A percentile compares a stretch with the other conserved stretches of the same genome.
phyloP scores from a whole-genome alignment of 2,113 vertebrate species.

The Piaya cayana region DNA sequence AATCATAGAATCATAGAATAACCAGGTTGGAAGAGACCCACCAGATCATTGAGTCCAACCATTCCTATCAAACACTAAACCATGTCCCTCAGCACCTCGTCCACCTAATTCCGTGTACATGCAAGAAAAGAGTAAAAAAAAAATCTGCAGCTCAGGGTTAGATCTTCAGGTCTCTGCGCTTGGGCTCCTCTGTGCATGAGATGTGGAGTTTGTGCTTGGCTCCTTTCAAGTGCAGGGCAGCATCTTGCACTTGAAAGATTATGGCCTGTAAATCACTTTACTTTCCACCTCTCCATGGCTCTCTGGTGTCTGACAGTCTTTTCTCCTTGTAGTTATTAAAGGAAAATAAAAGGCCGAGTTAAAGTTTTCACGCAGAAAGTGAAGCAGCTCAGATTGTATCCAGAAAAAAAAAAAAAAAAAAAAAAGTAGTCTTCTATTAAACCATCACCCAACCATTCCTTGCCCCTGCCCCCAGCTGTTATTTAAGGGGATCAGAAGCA shows the following conservation, averaged over 20 bases:
- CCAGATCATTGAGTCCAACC: no score
- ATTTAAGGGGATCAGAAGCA: conserved; percentile 57
- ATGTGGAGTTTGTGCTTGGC: not conserved
- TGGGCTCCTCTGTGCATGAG: not conserved
- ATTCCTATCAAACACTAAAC: no score
- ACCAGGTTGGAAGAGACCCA: no score
- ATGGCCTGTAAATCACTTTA: not conserved
- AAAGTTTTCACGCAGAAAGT: conserved; percentile 25
- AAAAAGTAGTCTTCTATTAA: not conserved
- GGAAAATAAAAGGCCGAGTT: not conserved
- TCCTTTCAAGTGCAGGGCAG: not conserved
- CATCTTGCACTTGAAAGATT: not conserved
- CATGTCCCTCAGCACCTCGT: no score
- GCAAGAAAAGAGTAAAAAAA: not conserved
- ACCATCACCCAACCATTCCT: conserved; percentile 21
- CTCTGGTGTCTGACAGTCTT: not conserved
- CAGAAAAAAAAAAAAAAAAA: not conserved
- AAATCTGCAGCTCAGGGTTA: fast-evolving
- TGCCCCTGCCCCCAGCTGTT: conserved; percentile 17
- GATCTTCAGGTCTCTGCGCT: not conserved
- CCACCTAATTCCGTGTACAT: not conserved
- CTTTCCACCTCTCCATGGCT: not conserved
- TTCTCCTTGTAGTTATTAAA: not conserved
- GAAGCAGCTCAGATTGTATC: conserved; percentile 32
- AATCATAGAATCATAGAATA: no score